phyloP scores from a whole-genome alignment of 2,113 vertebrate genomes.

The Indicator maculatus region DNA sequence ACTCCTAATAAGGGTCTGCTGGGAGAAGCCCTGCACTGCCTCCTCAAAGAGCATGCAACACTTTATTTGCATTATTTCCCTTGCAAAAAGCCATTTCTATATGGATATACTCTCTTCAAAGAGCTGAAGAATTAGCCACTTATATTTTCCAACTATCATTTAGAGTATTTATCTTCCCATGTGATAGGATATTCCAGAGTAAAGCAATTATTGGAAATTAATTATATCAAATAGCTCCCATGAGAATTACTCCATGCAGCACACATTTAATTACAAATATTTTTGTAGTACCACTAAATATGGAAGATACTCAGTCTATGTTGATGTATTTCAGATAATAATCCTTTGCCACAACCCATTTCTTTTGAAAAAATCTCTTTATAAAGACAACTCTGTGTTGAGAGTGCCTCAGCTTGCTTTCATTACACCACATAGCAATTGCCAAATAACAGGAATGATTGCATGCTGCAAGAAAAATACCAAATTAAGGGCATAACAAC shows the following conservation, averaged over 20 bases:
- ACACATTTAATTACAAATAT: conserved; percentile 21
- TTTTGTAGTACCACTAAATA: conserved; percentile 14
- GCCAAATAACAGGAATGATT: conserved; percentile 48
- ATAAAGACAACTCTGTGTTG: neutral
- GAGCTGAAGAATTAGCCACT: neutral
- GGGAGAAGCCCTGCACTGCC: neutral
- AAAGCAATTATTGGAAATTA: conserved; percentile 44
- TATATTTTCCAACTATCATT: neutral
- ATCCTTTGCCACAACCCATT: conserved; percentile 22
- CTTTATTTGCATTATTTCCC: neutral
- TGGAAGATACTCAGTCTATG: neutral
- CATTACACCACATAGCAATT: conserved; percentile 19
- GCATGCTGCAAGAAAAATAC: conserved; percentile 5
- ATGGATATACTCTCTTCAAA: neutral
- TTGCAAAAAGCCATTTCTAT: neutral
- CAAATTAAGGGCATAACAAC: conserved; percentile 38
- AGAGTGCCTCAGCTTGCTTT: neutral
- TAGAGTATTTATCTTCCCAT: neutral
- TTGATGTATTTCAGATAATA: conserved; percentile 7
- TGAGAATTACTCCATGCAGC: neutral
- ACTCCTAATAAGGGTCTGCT: neutral
- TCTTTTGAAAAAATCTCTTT: conserved; percentile 26
- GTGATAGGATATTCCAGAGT: neutral
- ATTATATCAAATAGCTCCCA: conserved; percentile 4
- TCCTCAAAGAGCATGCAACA: neutral